Percentiles rank a stretch among this genome's conserved stretches.
Conservation (phyloP, 2,797 vertebrate genomes). For the Galaxias olidus region DNA sequence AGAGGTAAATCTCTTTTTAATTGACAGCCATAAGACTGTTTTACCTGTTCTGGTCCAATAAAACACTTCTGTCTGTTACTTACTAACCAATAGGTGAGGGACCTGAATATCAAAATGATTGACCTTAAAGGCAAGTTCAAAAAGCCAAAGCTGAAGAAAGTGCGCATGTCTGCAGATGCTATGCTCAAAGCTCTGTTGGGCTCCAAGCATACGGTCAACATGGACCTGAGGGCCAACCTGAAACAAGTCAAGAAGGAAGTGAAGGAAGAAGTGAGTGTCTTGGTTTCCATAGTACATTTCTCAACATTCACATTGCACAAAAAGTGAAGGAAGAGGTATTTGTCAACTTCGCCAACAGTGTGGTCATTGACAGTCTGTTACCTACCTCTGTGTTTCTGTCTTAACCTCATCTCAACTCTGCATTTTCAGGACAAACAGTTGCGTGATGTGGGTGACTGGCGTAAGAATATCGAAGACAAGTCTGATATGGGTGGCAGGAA, state of each 20-base stretch:
- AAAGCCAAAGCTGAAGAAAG: conserved; percentile 79
- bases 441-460: conserved; percentile 88
- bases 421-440: conserved; percentile 70
- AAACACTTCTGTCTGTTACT: background rate
- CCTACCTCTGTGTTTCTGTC: background rate
- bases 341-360: no score
- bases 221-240: conserved; percentile 86
- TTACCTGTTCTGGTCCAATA: background rate
- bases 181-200: conserved; percentile 86
- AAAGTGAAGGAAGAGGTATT: conserved; percentile 62
- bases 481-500: conserved; percentile 89
- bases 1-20: conserved; percentile 77
- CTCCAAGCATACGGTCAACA: conserved; percentile 88
- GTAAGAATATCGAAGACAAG: conserved; percentile 92
- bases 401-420: background rate
- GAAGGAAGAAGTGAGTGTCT: conserved; percentile 48
- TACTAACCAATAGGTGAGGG: conserved; percentile 79
- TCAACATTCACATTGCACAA: no score
- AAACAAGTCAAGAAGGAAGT: conserved; percentile 90
- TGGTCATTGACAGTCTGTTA: background rate
- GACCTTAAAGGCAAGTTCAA: conserved; percentile 96
- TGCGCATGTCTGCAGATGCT: conserved; percentile 86
- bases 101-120: conserved; percentile 92
- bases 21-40: background rate
- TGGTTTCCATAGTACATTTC: no score